phyloP scores from a whole-genome alignment of 2,113 vertebrate species.

The Anolis carolinensis region DNA sequence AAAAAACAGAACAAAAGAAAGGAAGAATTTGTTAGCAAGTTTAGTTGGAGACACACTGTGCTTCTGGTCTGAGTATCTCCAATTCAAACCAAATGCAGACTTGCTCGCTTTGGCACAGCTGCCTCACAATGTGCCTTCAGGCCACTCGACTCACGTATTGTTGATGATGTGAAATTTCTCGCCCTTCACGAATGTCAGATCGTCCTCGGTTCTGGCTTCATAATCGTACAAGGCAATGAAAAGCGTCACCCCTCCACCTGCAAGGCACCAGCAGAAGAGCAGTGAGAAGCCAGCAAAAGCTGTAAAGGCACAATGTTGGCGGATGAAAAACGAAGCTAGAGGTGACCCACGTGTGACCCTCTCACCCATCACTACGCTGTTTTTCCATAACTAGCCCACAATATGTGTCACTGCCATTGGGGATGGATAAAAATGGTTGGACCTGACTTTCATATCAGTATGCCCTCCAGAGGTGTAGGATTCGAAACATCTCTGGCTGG shows the following conservation, averaged over 20 bases:
- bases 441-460: not conserved
- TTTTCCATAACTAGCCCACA: not conserved
- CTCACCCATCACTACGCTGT: not conserved
- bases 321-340: not conserved
- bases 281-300: not conserved
- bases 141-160: slow-evolving; percentile 80
- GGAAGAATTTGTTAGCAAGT: not conserved
- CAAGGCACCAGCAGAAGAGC: not conserved
- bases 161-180: slow-evolving; percentile 98
- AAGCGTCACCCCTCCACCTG: slow-evolving; percentile 87
- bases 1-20: slow-evolving; percentile 19
- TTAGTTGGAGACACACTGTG: not conserved
- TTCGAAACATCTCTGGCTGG: not conserved
- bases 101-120: not conserved
- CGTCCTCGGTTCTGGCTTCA: slow-evolving; percentile 91
- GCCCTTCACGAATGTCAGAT: slow-evolving; percentile 91
- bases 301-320: not conserved
- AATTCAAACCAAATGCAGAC: not conserved
- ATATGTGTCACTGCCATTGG: not conserved
- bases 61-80: not conserved
- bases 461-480: not conserved
- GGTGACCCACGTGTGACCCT: too few relatives aligned
- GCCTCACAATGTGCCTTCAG: not conserved
- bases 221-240: slow-evolving; percentile 94
- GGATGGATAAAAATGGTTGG: not conserved